Evolutionary conservation across 2,888 invertebrate species (phyloP).

Genomic region (Mechanitis mazaeus): DNA sequence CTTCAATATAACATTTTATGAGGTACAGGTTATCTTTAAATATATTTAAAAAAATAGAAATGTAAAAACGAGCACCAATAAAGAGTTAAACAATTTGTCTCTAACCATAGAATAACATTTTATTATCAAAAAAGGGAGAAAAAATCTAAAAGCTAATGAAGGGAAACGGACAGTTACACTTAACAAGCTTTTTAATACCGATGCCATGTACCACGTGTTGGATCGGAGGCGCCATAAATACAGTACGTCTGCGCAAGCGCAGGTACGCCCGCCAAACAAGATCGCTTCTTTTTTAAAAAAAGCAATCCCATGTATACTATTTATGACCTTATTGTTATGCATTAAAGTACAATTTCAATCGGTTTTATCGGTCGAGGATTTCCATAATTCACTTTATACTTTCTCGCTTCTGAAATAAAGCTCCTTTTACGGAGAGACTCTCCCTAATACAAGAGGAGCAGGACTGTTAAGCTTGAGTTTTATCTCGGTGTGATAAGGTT

Average conservation of each 20-base stretch:
- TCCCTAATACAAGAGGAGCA: slow-evolving; percentile 38
- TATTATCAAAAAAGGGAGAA: slow-evolving; percentile 28
- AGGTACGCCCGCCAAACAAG: slow-evolving; percentile 76
- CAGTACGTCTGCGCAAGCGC: slow-evolving; percentile 70
- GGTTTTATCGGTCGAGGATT: slow-evolving; percentile 37
- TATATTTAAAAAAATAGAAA: too few species aligned
- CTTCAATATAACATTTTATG: too few species aligned
- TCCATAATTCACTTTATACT: slow-evolving; percentile 73
- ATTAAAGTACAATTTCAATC: slow-evolving; percentile 36
- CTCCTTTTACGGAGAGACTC: slow-evolving; percentile 62
- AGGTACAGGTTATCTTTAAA: too few species aligned
- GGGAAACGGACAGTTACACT: slow-evolving; percentile 63
- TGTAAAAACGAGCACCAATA: slow-evolving; percentile 3
- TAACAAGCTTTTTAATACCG: slow-evolving; percentile 67
- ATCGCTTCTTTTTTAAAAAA: slow-evolving; percentile 65
- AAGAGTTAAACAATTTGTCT: slow-evolving; percentile 26
- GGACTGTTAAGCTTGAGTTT: slow-evolving; percentile 34
- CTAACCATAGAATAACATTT: slow-evolving; percentile 32
- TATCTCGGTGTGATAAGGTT: slow-evolving; percentile 39
- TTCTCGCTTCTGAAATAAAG: slow-evolving; percentile 74
- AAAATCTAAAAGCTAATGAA: slow-evolving; percentile 48
- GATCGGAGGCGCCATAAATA: slow-evolving; percentile 73
- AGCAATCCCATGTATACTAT: slow-evolving; percentile 34
- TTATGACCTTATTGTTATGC: slow-evolving; percentile 38
- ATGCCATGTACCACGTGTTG: slow-evolving; percentile 62